Evolutionary conservation across 2,113 vertebrate species (phyloP).

Genomic region (Xenopus laevis): DNA sequence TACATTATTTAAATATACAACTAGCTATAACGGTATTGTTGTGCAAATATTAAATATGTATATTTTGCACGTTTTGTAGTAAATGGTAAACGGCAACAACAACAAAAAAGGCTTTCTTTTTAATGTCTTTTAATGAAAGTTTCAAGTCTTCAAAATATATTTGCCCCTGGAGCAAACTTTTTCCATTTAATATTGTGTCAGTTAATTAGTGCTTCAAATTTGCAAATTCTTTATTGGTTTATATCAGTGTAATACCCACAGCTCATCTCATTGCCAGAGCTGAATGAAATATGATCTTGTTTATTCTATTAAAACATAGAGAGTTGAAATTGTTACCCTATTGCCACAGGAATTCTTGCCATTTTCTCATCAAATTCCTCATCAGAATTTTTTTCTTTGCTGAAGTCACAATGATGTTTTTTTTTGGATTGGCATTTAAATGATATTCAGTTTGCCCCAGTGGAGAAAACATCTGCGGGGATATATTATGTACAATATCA

Average conservation of each 20-base stretch:
- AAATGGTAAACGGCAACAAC: conserved; percentile 55
- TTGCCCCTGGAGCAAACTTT: conserved; percentile 81
- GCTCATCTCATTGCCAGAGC: conserved; percentile 84
- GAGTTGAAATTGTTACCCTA: conserved; percentile 82
- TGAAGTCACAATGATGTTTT: conserved; percentile 62
- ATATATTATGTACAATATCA: conserved; percentile 75
- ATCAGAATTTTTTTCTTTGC: conserved; percentile 77
- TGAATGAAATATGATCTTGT: conserved; percentile 86
- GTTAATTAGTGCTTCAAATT: conserved; percentile 87
- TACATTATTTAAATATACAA: background rate
- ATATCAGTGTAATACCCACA: conserved; percentile 81
- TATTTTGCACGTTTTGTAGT: conserved; percentile 44
- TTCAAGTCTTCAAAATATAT: conserved; percentile 81
- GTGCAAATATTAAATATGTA: background rate
- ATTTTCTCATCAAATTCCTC: conserved; percentile 83
- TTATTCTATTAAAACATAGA: conserved; percentile 84
- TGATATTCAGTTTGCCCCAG: conserved; percentile 75
- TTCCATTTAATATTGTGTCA: conserved; percentile 84
- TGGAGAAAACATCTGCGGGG: conserved; percentile 76
- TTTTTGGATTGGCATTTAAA: conserved; percentile 79
- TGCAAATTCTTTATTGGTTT: conserved; percentile 85
- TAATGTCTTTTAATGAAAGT: conserved; percentile 78
- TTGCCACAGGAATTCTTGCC: conserved; percentile 82
- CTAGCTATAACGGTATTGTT: background rate
- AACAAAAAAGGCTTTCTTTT: conserved; percentile 53